Evolutionary conservation across 2,888 invertebrate species (phyloP).

Genomic region (Halictus ligatus): DNA sequence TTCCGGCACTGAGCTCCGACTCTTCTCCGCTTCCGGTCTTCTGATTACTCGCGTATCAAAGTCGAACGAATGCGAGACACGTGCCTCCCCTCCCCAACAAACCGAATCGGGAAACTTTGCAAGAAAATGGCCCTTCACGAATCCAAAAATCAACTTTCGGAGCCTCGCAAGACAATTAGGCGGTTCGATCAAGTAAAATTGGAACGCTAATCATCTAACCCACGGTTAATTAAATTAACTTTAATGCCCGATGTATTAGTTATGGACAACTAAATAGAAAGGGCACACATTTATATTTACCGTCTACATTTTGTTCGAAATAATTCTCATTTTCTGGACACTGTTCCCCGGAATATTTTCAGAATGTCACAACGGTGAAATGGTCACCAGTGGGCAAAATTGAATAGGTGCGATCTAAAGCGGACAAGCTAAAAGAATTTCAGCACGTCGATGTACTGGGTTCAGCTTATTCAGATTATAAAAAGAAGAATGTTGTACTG

Average conservation of each 20-base stretch:
- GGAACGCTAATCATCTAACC: neutral
- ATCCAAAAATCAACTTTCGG: neutral
- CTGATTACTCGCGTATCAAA: neutral
- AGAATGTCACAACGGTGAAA: no score
- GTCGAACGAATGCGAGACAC: slow-evolving; percentile 1
- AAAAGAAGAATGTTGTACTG: no score
- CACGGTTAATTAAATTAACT: no score
- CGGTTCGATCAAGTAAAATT: neutral
- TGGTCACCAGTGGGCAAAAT: no score
- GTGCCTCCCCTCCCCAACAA: neutral
- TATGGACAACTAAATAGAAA: no score
- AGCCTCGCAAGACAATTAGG: neutral
- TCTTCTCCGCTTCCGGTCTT: neutral
- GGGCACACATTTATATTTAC: no score
- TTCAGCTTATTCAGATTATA: no score
- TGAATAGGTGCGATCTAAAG: no score
- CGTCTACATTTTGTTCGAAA: neutral
- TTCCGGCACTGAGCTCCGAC: neutral
- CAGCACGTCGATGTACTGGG: no score
- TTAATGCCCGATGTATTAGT: neutral
- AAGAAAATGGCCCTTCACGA: neutral
- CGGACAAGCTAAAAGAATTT: no score
- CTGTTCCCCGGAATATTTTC: neutral
- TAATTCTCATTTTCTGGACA: neutral
- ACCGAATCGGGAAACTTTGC: neutral